phyloP scores from a whole-genome alignment of 2,888 invertebrate species.

The Timema cristinae region DNA sequence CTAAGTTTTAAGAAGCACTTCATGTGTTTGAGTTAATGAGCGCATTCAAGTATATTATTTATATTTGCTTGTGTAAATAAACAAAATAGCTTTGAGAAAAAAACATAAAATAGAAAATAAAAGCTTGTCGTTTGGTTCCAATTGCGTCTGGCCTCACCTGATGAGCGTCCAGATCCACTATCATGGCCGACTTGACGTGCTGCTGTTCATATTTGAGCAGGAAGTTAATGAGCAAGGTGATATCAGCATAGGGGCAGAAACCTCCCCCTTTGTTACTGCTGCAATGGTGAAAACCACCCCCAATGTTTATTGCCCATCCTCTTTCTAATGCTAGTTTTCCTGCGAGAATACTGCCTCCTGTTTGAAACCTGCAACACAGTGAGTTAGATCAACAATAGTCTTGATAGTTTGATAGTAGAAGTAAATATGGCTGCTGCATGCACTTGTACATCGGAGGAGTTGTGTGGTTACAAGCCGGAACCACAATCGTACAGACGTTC shows the following conservation, averaged over 20 bases:
- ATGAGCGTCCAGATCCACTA: constrained; percentile 88
- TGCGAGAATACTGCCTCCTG: constrained; percentile 78
- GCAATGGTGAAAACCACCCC: constrained; percentile 91
- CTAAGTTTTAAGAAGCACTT: too few relatives aligned
- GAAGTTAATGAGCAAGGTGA: constrained; percentile 70
- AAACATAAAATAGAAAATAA: background rate
- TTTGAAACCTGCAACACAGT: constrained; percentile 55
- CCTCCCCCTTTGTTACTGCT: constrained; percentile 72
- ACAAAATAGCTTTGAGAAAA: background rate
- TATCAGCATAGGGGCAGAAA: constrained; percentile 88
- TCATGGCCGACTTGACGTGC: constrained; percentile 67
- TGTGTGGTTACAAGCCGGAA: too few relatives aligned
- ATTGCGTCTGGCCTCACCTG: constrained; percentile 54
- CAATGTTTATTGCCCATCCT: constrained; percentile 87
- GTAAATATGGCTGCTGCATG: too few relatives aligned
- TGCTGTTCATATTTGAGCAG: constrained; percentile 54
- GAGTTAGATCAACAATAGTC: too few relatives aligned
- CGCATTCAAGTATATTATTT: too few relatives aligned
- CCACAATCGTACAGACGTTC: too few relatives aligned
- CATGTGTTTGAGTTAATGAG: too few relatives aligned
- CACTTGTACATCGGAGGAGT: too few relatives aligned
- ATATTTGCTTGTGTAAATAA: too few relatives aligned
- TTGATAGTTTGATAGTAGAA: too few relatives aligned
- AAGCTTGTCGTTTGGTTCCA: background rate
- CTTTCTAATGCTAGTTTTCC: constrained; percentile 76